Conservation (phyloP, 2,113 vertebrate genomes). For the Platycercus adscitus region DNA sequence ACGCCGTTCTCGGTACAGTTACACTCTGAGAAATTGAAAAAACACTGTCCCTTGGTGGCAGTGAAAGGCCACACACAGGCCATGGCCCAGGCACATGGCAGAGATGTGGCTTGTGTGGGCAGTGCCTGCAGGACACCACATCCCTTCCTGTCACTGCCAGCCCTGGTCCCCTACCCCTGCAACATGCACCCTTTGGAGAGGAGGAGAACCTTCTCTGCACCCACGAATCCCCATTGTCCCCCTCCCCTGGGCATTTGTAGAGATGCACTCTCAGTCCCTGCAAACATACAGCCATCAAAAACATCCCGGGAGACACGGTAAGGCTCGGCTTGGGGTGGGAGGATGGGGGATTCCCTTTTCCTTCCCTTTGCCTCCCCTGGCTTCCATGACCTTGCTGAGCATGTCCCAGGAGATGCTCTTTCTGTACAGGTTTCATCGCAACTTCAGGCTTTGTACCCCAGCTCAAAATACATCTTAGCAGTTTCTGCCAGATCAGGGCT, state of each 20-base stretch:
- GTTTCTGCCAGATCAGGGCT: not conserved
- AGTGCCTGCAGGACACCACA: rapidly evolving
- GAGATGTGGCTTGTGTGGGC: not conserved
- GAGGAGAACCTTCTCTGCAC: not conserved
- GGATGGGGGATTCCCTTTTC: not conserved
- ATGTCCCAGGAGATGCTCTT: not conserved
- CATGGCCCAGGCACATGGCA: rapidly evolving
- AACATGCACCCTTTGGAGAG: rapidly evolving
- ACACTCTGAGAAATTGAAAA: conserved; percentile 70
- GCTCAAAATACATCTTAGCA: not conserved
- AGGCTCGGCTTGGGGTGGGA: not conserved
- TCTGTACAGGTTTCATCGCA: not conserved
- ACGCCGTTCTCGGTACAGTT: conserved; percentile 71
- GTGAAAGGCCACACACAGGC: not conserved
- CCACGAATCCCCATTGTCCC: not conserved
- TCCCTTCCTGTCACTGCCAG: not conserved
- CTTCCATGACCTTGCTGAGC: not conserved
- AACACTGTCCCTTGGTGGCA: not conserved
- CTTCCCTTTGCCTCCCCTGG: not conserved
- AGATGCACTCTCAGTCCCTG: not conserved
- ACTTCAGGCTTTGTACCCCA: not conserved
- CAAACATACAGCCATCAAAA: not conserved
- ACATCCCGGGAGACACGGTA: rapidly evolving
- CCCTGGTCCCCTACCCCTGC: not conserved
- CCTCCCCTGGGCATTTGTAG: not conserved